These are phyloP conservation scores for Limanda limanda DNA, from an alignment of 2,113 vertebrate genomes.

Conservation along the genomic window DNA sequence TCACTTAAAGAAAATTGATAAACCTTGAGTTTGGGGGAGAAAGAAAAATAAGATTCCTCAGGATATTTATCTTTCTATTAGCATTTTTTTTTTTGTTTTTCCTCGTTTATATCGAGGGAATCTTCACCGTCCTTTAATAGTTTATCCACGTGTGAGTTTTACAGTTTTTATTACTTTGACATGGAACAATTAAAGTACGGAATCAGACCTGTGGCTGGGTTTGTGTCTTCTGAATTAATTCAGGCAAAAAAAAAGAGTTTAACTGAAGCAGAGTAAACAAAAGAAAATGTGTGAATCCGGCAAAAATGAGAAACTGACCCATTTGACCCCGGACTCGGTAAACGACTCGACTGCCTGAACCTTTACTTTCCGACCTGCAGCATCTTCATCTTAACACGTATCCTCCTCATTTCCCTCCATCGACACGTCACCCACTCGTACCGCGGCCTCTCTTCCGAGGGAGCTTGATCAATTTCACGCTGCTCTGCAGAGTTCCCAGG, in stretches of 20 bases:
- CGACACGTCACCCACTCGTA: slow-evolving; percentile 53
- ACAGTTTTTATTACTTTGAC: no score
- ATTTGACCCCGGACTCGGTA: neutral
- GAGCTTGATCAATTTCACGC: slow-evolving; percentile 72
- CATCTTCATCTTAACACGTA: neutral
- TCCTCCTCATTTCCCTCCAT: slow-evolving; percentile 43
- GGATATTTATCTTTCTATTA: slow-evolving; percentile 26
- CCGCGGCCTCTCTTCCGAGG: slow-evolving; percentile 48
- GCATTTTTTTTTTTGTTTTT: slow-evolving; percentile 1
- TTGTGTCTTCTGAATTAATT: no score
- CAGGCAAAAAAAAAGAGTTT: no score
- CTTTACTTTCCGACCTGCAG: slow-evolving; percentile 31
- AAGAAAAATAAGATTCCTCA: neutral
- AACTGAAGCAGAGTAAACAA: neutral
- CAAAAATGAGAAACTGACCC: no score
- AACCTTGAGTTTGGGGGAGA: slow-evolving; percentile 4
- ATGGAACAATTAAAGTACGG: no score
- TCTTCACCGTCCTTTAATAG: neutral
- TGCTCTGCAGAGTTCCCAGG: slow-evolving; percentile 65
- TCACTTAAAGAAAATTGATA: slow-evolving; percentile 27
- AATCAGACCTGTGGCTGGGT: no score
- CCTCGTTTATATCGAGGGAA: neutral
- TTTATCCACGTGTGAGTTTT: neutral
- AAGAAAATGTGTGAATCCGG: neutral
- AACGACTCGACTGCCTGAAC: neutral